phyloP scores from a whole-genome alignment of 2,888 invertebrate species.

The Arrhopalites spinosus region DNA sequence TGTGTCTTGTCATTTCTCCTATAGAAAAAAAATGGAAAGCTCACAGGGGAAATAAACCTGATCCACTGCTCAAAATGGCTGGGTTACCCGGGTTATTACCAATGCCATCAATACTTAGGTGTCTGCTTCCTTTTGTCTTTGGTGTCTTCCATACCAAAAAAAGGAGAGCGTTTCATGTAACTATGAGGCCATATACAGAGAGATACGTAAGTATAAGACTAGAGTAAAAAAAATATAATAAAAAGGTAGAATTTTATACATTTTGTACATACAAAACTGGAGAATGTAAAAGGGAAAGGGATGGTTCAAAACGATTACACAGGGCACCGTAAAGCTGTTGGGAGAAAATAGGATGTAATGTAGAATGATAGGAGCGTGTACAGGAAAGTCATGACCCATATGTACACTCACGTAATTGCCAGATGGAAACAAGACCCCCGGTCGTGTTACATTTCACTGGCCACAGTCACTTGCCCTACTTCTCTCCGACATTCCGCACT shows the following conservation, averaged over 20 bases:
- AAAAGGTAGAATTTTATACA: neutral
- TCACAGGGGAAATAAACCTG: constrained; percentile 35
- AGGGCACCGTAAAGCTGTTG: constrained; percentile 25
- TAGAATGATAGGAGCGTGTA: neutral
- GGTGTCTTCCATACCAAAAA: neutral
- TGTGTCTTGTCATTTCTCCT: constrained; percentile 22
- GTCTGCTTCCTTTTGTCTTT: neutral
- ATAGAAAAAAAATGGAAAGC: constrained; percentile 24
- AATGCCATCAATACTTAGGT: constrained; percentile 20
- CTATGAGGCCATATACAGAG: neutral
- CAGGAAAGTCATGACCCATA: neutral
- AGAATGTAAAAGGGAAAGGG: constrained; percentile 5
- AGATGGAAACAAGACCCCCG: no score
- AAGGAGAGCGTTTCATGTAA: no score
- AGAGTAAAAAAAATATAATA: neutral
- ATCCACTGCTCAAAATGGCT: constrained; percentile 27
- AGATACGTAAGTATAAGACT: neutral
- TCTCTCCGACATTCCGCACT: neutral
- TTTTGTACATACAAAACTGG: neutral
- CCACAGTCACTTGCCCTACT: neutral
- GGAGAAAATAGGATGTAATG: constrained; percentile 1
- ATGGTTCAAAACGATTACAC: constrained; percentile 22
- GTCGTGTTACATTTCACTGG: neutral
- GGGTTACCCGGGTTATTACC: constrained; percentile 24
- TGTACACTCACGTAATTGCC: no score